Base-by-base conservation (phyloP, 2,113 vertebrate species). In the Malaclemys terrapin region DNA sequence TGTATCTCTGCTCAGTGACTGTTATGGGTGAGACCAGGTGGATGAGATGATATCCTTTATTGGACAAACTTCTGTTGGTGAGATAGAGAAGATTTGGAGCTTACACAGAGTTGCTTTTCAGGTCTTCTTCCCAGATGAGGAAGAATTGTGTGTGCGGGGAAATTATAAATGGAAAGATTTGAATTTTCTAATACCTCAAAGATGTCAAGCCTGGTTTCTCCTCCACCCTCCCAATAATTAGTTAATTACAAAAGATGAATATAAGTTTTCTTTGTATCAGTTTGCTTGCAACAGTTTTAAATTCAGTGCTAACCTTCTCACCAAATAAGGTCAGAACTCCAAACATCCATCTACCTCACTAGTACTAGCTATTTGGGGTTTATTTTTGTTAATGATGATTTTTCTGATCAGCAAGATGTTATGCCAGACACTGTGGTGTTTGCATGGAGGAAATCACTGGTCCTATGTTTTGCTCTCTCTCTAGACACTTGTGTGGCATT, bases 1-100 rank as follows among this genome's bases (percentile, higher is more conserved):
- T 50, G 75, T 91, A 86, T 82, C 78, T 59, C 80, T 87, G 83
- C 93, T 86, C 72, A n/a, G 52, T 87, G 57, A 92, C 45, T 91
- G 22, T 3, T 35, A 0, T 38, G 19, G 5, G 38, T 79, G 4
- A 82, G 31, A 83, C 20, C 29, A 31, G 45, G 19, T 81, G 8
- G 16, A n/a, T 38, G 35, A 20, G 8, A 31, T 62, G 29, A 11
- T 16, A n/a, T 38, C 35, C 38, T 38, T 69, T 69, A 38, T n/a
- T 69, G 16, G 17, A 20, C 65, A 38, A 69, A 69, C 17, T 35
- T 65, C 62, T 69, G 35, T 69, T 69, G 16, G 6, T n/a, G 17
- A 19, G 35, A 69, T 35, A 69, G 17, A 69, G 17, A 69, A n/a
- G 31, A 17, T n/a, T 65, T 69, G n/a, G 35, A n/a, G 35, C 16